Conservation (phyloP, 2,797 vertebrate species). For the Falco novaeseelandiae region DNA sequence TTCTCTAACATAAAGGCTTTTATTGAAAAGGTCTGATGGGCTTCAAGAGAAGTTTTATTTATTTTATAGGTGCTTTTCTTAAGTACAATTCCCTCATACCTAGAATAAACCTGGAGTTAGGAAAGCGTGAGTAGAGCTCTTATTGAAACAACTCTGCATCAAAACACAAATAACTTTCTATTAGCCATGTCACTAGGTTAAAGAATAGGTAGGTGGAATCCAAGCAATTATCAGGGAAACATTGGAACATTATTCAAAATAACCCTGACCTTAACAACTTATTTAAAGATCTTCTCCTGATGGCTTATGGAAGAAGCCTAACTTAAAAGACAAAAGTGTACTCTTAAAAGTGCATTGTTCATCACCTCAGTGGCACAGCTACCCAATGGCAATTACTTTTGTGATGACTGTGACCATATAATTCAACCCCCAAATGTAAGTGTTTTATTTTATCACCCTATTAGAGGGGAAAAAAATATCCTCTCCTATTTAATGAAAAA, state of each 20-base stretch:
- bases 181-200: slow-evolving; percentile 59
- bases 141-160: slow-evolving; percentile 47
- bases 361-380: slow-evolving; percentile 17
- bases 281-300: slow-evolving; percentile 55
- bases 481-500: slow-evolving; percentile 62
- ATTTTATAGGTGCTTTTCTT: slow-evolving; percentile 47
- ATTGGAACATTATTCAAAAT: slow-evolving; percentile 53
- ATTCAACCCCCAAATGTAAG: slow-evolving; percentile 61
- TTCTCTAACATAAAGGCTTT: slow-evolving; percentile 34
- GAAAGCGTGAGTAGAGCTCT: slow-evolving; percentile 39
- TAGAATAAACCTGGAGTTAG: slow-evolving; percentile 52
- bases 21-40: slow-evolving; percentile 42
- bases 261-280: slow-evolving; percentile 65
- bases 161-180: slow-evolving; percentile 70
- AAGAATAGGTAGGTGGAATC: slow-evolving; percentile 40
- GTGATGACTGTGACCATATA: slow-evolving; percentile 50
- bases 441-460: slow-evolving; percentile 69
- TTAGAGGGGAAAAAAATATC: slow-evolving; percentile 48
- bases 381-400: slow-evolving; percentile 69
- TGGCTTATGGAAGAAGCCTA: slow-evolving; percentile 58
- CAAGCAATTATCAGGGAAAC: slow-evolving; percentile 60
- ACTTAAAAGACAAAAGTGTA: slow-evolving; percentile 68
- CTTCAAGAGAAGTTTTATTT: slow-evolving; percentile 55
- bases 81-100: slow-evolving; percentile 38
- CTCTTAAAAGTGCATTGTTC: slow-evolving; percentile 57